Percentiles rank a stretch among this genome's conserved stretches.
Conservation (phyloP, 92 coral and sea anemone genomes). For the Phenganax subtilis region DNA sequence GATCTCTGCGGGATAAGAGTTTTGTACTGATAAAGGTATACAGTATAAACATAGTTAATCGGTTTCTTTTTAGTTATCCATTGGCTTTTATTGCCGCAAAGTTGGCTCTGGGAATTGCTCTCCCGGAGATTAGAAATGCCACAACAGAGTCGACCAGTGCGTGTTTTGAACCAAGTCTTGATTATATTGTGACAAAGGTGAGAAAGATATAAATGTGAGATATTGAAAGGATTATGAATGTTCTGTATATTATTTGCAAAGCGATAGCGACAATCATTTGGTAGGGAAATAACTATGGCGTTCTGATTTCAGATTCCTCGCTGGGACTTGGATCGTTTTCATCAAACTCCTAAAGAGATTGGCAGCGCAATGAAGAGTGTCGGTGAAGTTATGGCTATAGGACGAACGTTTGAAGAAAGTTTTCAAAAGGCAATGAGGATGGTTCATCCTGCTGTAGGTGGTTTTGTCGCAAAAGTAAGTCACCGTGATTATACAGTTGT, state of each 20-base stretch:
- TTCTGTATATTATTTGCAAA: background rate
- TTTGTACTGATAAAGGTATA: background rate
- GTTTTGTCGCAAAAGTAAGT: slow-evolving; percentile 77
- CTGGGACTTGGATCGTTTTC: slow-evolving; percentile 96
- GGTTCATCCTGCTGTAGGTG: slow-evolving; percentile 98
- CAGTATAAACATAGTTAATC: too few species aligned
- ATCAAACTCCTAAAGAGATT: slow-evolving; percentile 91
- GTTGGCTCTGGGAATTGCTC: slow-evolving; percentile 79
- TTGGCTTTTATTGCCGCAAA: slow-evolving; percentile 97
- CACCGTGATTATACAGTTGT: background rate
- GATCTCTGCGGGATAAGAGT: background rate
- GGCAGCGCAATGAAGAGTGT: slow-evolving; percentile 99
- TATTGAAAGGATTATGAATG: too few species aligned
- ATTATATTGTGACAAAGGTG: slow-evolving; percentile 97
- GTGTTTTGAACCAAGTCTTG: slow-evolving; percentile 95
- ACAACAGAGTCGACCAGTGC: slow-evolving; percentile 88
- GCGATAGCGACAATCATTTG: background rate
- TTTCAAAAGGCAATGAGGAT: slow-evolving; percentile 91
- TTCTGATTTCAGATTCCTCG: slow-evolving; percentile 71
- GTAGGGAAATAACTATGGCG: background rate
- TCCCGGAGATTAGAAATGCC: slow-evolving; percentile 83
- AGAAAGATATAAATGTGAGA: too few species aligned
- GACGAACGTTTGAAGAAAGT: slow-evolving; percentile 95
- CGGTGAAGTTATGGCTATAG: slow-evolving; percentile 99
- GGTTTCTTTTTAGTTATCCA: slow-evolving; percentile 61